Evolutionary conservation across 2,797 vertebrate species (phyloP).

Genomic region (Neosalanx taihuensis): DNA sequence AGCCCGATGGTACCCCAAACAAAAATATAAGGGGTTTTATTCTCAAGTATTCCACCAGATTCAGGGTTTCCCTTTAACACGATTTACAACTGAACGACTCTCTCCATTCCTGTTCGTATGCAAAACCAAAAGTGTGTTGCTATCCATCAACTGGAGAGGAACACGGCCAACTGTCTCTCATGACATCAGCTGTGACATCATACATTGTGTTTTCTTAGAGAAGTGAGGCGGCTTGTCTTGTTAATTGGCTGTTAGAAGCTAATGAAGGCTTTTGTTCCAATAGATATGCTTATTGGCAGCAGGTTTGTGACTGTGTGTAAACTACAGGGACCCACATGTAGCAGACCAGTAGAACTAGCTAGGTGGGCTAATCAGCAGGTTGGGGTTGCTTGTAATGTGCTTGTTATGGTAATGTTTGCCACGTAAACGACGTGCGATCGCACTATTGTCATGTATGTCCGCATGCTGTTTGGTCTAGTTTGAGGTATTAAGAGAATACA

Average conservation of each 20-base stretch:
- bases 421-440: slow-evolving; percentile 56
- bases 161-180: slow-evolving; percentile 5
- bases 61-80: neutral
- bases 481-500: no score
- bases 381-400: slow-evolving; percentile 66
- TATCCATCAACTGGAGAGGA: neutral
- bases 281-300: slow-evolving; percentile 57
- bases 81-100: neutral
- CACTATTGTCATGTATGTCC: slow-evolving; percentile 53
- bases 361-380: slow-evolving; percentile 63
- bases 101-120: neutral
- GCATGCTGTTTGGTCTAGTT: slow-evolving; percentile 3
- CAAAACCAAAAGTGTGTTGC: neutral
- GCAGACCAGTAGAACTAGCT: slow-evolving; percentile 30
- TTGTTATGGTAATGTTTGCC: slow-evolving; percentile 70
- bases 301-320: slow-evolving; percentile 51
- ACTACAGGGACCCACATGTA: slow-evolving; percentile 61
- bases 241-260: slow-evolving; percentile 5
- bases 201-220: neutral
- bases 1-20: no score
- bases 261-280: slow-evolving; percentile 41
- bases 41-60: neutral
- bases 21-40: no score
- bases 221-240: neutral
- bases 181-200: neutral